Base-by-base conservation (phyloP, 2,888 invertebrate genomes). In the Microplitis deprimator region DNA sequence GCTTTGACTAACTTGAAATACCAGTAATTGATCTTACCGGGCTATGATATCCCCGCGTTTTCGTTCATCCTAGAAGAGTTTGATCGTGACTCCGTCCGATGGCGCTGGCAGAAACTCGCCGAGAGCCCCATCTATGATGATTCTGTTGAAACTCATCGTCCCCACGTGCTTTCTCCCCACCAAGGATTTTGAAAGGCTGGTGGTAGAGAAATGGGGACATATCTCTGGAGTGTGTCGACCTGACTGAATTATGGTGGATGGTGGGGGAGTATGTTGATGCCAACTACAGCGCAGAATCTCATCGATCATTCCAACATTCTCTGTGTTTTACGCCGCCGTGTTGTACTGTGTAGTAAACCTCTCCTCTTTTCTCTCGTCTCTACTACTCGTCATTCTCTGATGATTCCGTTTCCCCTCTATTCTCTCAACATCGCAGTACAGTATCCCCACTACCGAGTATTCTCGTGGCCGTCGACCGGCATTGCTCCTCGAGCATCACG, bases 401-500 rank as follows among this genome's bases (percentile, higher is more conserved):
- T 73, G 71, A 77, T 76, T 77, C 78, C 68, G 68, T 77, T 69
- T 41, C 72, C 75, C 70, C 77, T 73, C 77, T 77, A 80, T 79
- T 68, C 79, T 71, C 76, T 41, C 71, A 76, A 77, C 77, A 73
- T 76, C 76, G 77, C 69, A 77, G 72, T 73, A 65, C 41, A 78
- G 72, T 79, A 29, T 79, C 78, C 80, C 80, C 77, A 75, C 82
- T 78, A 80, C 13, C 79, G 74, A 61, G 75, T 38, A 73, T 68
- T 67, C 84, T 85, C 87, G 88, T 87, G 88, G 88, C 86, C 87
- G 87, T 84, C 86, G 87, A 85, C 86, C 86, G 85, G 87, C 86
- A 88, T 89, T 87, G 87, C 88, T 87, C 87, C 85, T 85, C 86
- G 87, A 88, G 87, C 88, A 88, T 89, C 89, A 88, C 88, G 87